Conservation (phyloP, 2,113 vertebrate species). For the Rhinolophus ferrumequinum region DNA sequence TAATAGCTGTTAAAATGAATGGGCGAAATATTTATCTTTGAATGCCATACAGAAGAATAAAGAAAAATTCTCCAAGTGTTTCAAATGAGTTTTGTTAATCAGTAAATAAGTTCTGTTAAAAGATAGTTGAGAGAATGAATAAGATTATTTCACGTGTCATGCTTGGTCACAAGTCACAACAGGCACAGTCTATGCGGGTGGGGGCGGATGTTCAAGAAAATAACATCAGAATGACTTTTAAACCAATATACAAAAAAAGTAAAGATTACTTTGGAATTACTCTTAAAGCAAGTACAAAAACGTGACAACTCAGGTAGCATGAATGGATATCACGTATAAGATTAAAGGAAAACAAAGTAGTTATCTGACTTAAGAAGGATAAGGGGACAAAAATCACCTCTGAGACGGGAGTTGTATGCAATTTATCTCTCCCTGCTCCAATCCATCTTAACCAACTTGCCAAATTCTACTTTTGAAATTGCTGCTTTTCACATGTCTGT, state of each 20-base stretch:
- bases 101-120: neutral
- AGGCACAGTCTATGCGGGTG: neutral
- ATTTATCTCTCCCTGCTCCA: neutral
- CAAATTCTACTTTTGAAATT: constrained; percentile 26
- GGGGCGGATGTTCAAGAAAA: constrained; percentile 11
- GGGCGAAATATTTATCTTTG: neutral
- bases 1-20: neutral
- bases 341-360: constrained; percentile 14
- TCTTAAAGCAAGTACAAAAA: constrained; percentile 18
- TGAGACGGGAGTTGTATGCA: neutral
- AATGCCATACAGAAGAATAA: neutral
- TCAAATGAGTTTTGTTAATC: neutral
- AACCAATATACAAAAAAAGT: neutral
- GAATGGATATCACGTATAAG: neutral
- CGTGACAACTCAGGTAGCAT: neutral
- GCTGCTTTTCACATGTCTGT: neutral
- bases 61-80: neutral
- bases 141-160: constrained; percentile 28
- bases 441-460: neutral
- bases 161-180: neutral
- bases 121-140: neutral
- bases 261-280: constrained; percentile 35
- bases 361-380: neutral
- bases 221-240: constrained; percentile 51
- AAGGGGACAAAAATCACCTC: neutral